These are phyloP conservation scores for Panthera uncia DNA, from an alignment of 2,113 vertebrate genomes.

Conservation along the genomic window DNA sequence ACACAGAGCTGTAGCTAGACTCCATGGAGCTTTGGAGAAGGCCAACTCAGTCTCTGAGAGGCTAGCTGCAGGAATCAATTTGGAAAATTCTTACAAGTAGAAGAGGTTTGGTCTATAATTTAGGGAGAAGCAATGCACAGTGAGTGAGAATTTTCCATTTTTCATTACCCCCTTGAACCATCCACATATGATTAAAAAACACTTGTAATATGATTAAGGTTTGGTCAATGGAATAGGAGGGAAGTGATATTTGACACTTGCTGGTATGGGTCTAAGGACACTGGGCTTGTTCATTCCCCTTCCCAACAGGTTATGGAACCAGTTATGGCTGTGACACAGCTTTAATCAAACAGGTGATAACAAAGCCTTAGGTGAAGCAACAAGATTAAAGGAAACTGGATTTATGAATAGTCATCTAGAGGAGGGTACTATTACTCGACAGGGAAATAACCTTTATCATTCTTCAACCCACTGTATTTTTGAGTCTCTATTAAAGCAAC, in stretches of 20 bases:
- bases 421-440: neutral
- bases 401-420: neutral
- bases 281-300: neutral
- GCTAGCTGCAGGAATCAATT: neutral
- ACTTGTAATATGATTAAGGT: neutral
- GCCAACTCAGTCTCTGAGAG: neutral
- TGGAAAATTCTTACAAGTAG: neutral
- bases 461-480: neutral
- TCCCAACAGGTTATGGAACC: neutral
- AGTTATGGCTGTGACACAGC: neutral
- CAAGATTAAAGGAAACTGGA: neutral
- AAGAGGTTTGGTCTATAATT: neutral
- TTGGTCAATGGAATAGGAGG: neutral
- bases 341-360: neutral
- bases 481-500: neutral
- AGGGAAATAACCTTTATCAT: neutral
- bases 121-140: neutral
- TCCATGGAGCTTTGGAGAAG: neutral
- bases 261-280: neutral
- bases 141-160: constrained; percentile 4
- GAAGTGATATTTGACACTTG: neutral
- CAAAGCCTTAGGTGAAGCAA: neutral
- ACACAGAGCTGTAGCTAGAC: neutral
- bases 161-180: neutral
- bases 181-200: neutral